Evolutionary conservation across 2,113 vertebrate species (phyloP).

Genomic region (Lepidiolamprologus cunningtoni): DNA sequence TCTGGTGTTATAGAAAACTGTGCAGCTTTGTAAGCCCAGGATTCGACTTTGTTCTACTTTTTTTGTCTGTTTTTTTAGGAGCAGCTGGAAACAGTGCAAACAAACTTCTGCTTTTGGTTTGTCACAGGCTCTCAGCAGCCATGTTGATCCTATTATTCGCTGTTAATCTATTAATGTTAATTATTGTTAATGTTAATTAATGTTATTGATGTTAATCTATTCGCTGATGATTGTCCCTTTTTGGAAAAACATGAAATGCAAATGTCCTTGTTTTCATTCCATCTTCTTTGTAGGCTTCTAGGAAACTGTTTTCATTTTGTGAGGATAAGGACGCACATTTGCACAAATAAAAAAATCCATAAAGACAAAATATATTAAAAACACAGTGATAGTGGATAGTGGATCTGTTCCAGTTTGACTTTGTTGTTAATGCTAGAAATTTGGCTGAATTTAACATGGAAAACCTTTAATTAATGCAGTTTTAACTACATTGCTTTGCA

Average conservation of each 20-base stretch:
- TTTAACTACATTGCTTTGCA: neutral
- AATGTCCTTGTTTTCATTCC: neutral
- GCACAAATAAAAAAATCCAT: neutral
- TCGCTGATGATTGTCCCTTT: neutral
- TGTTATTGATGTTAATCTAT: neutral
- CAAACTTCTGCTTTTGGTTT: neutral
- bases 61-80: neutral
- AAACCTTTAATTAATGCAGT: neutral
- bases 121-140: neutral
- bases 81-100: neutral
- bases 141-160: neutral
- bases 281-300: neutral
- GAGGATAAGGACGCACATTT: accelerated
- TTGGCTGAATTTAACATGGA: neutral
- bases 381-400: accelerated
- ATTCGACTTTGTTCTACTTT: neutral
- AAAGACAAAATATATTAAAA: neutral
- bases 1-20: neutral
- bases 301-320: neutral
- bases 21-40: neutral
- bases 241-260: neutral
- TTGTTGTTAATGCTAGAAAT: neutral
- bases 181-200: neutral
- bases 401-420: neutral
- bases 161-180: neutral